phyloP scores from a whole-genome alignment of 2,888 invertebrate species.

The Melipona bicolor region DNA sequence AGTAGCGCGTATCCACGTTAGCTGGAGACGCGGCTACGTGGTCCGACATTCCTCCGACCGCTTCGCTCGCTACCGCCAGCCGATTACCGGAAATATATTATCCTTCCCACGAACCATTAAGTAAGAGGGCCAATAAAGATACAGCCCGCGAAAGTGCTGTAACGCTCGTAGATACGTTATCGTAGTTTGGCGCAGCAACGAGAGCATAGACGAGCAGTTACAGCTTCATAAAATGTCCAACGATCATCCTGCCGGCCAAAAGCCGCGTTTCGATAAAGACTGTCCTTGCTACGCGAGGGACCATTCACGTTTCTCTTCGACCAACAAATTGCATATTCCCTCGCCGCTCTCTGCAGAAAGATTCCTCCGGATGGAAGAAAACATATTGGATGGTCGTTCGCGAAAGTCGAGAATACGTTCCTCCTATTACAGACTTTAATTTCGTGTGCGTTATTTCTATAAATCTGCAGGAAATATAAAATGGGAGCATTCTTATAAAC shows the following conservation, averaged over 20 bases:
- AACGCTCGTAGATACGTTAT: constrained; percentile 57
- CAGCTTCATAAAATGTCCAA: constrained; percentile 59
- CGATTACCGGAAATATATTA: constrained; percentile 56
- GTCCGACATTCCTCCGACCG: constrained; percentile 31
- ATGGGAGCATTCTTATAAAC: no score
- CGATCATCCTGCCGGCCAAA: constrained; percentile 35
- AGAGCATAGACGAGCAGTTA: constrained; percentile 51
- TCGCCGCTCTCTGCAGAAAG: no score
- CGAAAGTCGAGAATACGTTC: no score
- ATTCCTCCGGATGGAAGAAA: not conserved
- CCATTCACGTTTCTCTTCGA: not conserved
- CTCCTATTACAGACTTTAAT: no score
- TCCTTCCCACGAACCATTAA: constrained; percentile 49
- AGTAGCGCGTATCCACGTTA: constrained; percentile 11
- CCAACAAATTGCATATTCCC: not conserved
- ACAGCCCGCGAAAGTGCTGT: constrained; percentile 43
- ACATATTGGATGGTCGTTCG: not conserved
- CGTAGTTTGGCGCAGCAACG: constrained; percentile 47
- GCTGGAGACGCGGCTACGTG: not conserved
- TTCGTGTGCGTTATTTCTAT: no score
- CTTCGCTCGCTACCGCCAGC: constrained; percentile 32
- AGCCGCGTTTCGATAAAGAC: constrained; percentile 26
- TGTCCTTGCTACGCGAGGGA: not conserved
- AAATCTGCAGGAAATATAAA: no score
- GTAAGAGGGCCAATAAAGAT: constrained; percentile 53